These are phyloP conservation scores for Brachyptera risi DNA, from an alignment of 2,888 invertebrate genomes.

Conservation along the genomic window DNA sequence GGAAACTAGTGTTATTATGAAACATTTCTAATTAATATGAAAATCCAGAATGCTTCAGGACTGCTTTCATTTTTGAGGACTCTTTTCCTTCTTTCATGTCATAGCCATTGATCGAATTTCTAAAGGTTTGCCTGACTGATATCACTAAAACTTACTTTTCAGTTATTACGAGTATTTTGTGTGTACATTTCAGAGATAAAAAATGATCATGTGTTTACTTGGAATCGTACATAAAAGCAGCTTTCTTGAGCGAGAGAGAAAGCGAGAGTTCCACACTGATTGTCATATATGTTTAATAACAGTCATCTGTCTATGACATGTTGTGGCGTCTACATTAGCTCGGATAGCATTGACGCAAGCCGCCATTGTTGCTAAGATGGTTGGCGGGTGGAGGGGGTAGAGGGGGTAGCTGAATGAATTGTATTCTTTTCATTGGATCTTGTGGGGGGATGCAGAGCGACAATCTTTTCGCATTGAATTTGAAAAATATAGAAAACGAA, in stretches of 20 bases:
- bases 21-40: too few species aligned
- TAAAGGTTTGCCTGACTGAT: not conserved
- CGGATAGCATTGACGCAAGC: conserved; percentile 14
- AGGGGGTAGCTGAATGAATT: conserved; percentile 20
- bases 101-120: conserved; percentile 2
- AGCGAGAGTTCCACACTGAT: not conserved
- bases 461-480: conserved; percentile 9
- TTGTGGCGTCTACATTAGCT: conserved; percentile 31
- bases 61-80: not conserved
- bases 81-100: conserved; percentile 5
- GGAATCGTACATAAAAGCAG: not conserved
- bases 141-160: not conserved
- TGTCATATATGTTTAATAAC: conserved; percentile 29
- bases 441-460: conserved; percentile 4
- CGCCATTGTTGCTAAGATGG: conserved; percentile 1
- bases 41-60: too few species aligned
- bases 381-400: not conserved
- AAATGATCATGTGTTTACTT: not conserved
- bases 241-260: conserved; percentile 6
- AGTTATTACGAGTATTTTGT: not conserved
- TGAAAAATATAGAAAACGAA: conserved; percentile 12
- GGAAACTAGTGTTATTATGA: too few species aligned
- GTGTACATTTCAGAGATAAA: not conserved
- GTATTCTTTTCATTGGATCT: conserved; percentile 26
- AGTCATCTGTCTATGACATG: conserved; percentile 30